These are phyloP conservation scores for Ptyas mucosa DNA, from an alignment of 2,113 vertebrate genomes.

Conservation along the genomic window DNA sequence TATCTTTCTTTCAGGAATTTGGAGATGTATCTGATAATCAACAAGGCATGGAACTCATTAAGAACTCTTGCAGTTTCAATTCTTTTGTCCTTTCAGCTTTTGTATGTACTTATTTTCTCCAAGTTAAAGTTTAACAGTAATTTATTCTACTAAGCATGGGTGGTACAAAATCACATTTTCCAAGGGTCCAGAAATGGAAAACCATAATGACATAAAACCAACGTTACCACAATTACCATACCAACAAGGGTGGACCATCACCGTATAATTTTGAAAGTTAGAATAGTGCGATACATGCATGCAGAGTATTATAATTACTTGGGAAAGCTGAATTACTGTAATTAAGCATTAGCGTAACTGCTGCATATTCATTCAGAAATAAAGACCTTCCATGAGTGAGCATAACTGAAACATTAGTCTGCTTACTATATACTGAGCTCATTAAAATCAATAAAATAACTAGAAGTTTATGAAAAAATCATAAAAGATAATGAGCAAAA, in stretches of 20 bases:
- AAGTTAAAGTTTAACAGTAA: neutral
- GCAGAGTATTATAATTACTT: neutral
- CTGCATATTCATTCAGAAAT: slow-evolving; percentile 13
- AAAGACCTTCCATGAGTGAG: neutral
- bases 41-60: neutral
- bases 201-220: neutral
- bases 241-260: neutral
- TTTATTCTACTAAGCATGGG: neutral
- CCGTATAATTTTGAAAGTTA: neutral
- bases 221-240: neutral
- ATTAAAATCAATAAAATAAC: neutral
- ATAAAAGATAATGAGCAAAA: neutral
- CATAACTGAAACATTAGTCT: neutral
- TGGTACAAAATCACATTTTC: neutral
- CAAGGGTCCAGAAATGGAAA: neutral
- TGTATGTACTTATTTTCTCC: neutral
- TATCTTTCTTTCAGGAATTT: neutral
- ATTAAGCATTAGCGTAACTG: slow-evolving; percentile 9
- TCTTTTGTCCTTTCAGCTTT: neutral
- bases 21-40: neutral
- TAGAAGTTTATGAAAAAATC: neutral
- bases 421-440: neutral
- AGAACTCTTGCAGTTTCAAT: neutral
- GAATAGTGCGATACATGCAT: neutral
- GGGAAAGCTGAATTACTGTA: neutral